phyloP scores from a whole-genome alignment of 2,113 vertebrate genomes.

The Craseonycteris thonglongyai region DNA sequence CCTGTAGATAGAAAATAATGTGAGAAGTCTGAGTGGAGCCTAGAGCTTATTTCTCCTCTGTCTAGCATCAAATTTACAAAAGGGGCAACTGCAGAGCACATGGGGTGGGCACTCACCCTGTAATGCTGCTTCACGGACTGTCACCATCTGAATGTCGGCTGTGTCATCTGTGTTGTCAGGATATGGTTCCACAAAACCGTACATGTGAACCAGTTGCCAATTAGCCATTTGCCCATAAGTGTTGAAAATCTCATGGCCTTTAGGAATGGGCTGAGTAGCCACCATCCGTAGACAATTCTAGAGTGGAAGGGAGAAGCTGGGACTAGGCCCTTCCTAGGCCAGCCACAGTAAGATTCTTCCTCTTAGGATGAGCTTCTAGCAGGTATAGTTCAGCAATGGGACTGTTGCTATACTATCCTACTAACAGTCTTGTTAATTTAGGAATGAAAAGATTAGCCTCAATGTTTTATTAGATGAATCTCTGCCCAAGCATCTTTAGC shows the following conservation, averaged over 20 bases:
- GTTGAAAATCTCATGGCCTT: constrained; percentile 94
- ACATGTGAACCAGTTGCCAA: constrained; percentile 98
- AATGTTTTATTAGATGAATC: background rate
- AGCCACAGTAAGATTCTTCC: background rate
- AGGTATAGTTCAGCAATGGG: background rate
- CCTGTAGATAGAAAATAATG: constrained; percentile 63
- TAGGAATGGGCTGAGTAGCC: constrained; percentile 77
- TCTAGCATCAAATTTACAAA: background rate
- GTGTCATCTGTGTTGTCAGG: constrained; percentile 88
- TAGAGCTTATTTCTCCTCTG: background rate
- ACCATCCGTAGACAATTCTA: constrained; percentile 92
- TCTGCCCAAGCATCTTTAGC: background rate
- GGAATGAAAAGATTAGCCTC: background rate
- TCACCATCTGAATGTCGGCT: constrained; percentile 86
- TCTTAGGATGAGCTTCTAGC: background rate
- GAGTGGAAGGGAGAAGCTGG: constrained; percentile 5
- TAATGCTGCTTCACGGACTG: constrained; percentile 80
- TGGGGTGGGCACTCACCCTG: constrained; percentile 76
- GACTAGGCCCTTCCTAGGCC: background rate
- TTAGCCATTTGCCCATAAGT: constrained; percentile 96
- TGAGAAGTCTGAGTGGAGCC: background rate
- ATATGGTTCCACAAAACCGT: constrained; percentile 89
- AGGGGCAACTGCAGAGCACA: background rate
- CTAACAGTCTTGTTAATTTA: background rate
- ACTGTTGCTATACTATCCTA: background rate